Base-by-base conservation (phyloP, 2,888 invertebrate species). In the Bugula neritina region DNA sequence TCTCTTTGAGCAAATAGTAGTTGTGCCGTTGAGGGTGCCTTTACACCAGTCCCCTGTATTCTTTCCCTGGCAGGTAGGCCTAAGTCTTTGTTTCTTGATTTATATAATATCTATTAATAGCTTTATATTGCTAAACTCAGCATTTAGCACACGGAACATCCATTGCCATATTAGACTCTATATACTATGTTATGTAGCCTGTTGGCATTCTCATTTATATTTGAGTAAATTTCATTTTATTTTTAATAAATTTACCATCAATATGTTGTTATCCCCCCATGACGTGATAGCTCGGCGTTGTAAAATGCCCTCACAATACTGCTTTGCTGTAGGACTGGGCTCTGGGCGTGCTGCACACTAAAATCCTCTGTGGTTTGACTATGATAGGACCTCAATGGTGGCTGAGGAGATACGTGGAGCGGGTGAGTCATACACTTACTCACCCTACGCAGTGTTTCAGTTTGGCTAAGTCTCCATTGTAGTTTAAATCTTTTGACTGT, bases 381-480 rank as follows among this genome's bases (percentile, higher is more conserved):
- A 91, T 98, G 90, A 97, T 98, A 95, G 96, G 96, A 0, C 88
- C 88, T 1, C 96, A 97, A 5, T 97, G 97, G 86, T 95, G 96
- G 92, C 86, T 99, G 79, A 90, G 94, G 72, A 88, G 92, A 1
- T 93, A 94, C 0, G 91, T 98, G 69, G 98, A 99, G 82, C 89
- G 92, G 83, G 87, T 87, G 75, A 75, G 10, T 58, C 63, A 10
- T 58, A n/a, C n/a, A n/a, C n/a, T n/a, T n/a, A n/a, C n/a, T n/a
- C n/a, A n/a, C n/a, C n/a, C n/a, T n/a, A n/a, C n/a, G n/a, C n/a
- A n/a, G n/a, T n/a, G n/a, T n/a, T n/a, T n/a, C n/a, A n/a, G n/a
- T n/a, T n/a, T n/a, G n/a, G n/a, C n/a, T n/a, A n/a, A n/a, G n/a
- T n/a, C n/a, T n/a, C n/a, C n/a, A n/a, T n/a, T n/a, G n/a, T n/a